Conservation (phyloP, 2,888 invertebrate genomes). For the Pteria penguin region DNA sequence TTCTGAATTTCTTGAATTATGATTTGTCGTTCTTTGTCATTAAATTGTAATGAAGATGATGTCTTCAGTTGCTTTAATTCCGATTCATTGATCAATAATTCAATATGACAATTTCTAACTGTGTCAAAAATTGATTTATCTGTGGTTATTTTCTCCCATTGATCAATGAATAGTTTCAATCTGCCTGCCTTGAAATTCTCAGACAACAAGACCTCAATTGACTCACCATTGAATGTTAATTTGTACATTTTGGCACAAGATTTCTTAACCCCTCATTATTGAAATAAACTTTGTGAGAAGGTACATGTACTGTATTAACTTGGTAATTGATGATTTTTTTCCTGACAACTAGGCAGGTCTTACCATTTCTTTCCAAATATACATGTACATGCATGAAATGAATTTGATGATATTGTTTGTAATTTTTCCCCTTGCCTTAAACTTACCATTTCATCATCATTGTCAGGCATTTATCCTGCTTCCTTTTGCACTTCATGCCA, state of each 20-base stretch:
- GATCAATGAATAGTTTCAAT: conserved; percentile 8
- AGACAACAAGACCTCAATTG: not conserved
- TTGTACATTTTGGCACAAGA: too few species aligned
- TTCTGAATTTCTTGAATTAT: conserved; percentile 31
- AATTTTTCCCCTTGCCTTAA: too few species aligned
- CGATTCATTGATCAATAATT: conserved; percentile 9
- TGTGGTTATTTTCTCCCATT: conserved; percentile 15
- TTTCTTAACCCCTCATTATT: too few species aligned
- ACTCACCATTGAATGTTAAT: not conserved
- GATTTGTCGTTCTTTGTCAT: conserved; percentile 6
- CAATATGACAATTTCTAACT: conserved; percentile 19
- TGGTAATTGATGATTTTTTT: too few species aligned
- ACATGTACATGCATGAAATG: too few species aligned
- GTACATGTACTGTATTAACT: too few species aligned
- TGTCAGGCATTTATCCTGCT: not conserved
- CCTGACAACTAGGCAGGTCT: too few species aligned
- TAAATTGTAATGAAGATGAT: not conserved
- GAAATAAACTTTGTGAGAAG: too few species aligned
- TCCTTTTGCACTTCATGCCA: not conserved
- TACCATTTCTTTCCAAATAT: too few species aligned
- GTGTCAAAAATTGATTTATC: conserved; percentile 11
- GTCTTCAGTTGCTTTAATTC: not conserved
- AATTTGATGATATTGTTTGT: too few species aligned
- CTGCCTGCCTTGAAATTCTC: conserved; percentile 15
- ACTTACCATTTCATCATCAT: too few species aligned